phyloP scores from a whole-genome alignment of 2,113 vertebrate species.

The Bufo gargarizans region DNA sequence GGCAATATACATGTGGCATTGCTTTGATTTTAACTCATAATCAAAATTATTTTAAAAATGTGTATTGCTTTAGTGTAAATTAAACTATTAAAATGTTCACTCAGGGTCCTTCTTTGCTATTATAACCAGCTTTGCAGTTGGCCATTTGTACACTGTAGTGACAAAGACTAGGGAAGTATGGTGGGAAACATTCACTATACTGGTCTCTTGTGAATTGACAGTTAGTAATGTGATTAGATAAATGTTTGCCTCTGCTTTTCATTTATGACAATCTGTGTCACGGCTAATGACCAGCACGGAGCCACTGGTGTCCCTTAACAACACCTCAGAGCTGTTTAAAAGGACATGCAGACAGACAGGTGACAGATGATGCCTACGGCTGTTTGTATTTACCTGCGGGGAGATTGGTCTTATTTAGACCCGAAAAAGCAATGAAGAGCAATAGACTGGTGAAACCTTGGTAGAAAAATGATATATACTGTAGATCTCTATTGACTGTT shows the following conservation, averaged over 20 bases:
- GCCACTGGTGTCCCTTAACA: conserved; percentile 62
- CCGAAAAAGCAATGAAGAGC: conserved; percentile 20
- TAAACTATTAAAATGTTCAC: neutral
- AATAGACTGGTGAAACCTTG: neutral
- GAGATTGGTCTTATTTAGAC: conserved; percentile 18
- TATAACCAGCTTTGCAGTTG: neutral
- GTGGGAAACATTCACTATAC: neutral
- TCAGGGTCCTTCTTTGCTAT: neutral
- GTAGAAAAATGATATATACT: too few species aligned
- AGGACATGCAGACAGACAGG: conserved; percentile 65
- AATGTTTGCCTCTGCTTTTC: neutral
- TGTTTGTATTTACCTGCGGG: conserved; percentile 58
- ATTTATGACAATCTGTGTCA: conserved; percentile 57
- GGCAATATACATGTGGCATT: too few species aligned
- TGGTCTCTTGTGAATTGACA: conserved; percentile 20
- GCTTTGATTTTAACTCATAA: too few species aligned
- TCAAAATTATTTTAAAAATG: too few species aligned
- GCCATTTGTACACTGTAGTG: neutral
- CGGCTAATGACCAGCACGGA: conserved; percentile 49
- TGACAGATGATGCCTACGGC: conserved; percentile 64
- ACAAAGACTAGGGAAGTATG: neutral
- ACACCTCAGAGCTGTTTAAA: conserved; percentile 62
- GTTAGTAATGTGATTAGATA: conserved; percentile 45
- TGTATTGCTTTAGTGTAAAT: too few species aligned
- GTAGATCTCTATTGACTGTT: neutral